phyloP scores from a whole-genome alignment of 2,888 invertebrate genomes.

The Agriopis aurantiaria region DNA sequence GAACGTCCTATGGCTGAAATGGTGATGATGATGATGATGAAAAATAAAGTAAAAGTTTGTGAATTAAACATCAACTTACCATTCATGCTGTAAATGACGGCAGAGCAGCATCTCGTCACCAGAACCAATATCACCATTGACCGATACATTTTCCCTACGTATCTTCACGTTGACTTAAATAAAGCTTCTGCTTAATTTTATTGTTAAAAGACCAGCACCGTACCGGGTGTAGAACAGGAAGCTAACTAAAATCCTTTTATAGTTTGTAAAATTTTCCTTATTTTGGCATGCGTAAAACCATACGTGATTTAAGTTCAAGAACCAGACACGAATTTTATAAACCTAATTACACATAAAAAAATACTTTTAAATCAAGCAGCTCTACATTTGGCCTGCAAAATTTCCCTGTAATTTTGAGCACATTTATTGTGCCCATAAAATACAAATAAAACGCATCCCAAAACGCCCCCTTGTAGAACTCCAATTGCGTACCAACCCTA shows the following conservation, averaged over 20 bases:
- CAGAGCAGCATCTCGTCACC: constrained; percentile 22
- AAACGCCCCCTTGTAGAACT: not conserved
- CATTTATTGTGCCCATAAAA: too few species aligned
- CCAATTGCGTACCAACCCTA: not conserved
- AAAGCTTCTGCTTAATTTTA: not conserved
- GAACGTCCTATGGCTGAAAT: too few species aligned
- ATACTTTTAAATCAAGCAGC: too few species aligned
- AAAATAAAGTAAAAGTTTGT: not conserved
- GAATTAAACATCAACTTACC: constrained; percentile 15
- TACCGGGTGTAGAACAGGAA: not conserved
- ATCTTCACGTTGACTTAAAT: not conserved
- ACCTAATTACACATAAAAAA: not conserved
- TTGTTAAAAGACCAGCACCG: not conserved
- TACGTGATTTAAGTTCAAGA: not conserved
- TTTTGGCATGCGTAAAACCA: not conserved
- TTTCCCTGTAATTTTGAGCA: not conserved
- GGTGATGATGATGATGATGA: too few species aligned
- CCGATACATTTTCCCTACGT: constrained; percentile 12
- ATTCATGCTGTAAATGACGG: constrained; percentile 29
- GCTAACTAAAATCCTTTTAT: not conserved
- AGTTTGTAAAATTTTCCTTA: constrained; percentile 11
- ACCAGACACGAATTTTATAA: constrained; percentile 5
- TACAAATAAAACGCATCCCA: constrained; percentile 3
- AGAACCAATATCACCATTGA: constrained; percentile 11
- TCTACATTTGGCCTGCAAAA: too few species aligned